Percentiles rank a stretch among this genome's conserved stretches.
Conservation (phyloP, 2,797 vertebrate species). For the Stomatorhinus walkeri region DNA sequence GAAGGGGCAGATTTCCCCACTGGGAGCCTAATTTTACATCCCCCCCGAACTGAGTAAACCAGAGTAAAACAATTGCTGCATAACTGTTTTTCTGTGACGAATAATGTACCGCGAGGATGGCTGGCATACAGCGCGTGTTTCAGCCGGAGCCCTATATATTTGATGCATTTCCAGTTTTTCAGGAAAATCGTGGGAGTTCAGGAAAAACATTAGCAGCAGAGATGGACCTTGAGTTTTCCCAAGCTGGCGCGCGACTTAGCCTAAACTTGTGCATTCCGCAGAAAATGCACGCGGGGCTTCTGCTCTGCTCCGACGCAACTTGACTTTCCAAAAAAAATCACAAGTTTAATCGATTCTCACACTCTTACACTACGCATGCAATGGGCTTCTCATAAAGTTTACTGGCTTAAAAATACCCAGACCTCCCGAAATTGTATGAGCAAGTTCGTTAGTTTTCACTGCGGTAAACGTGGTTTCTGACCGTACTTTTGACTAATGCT, state of each 20-base stretch:
- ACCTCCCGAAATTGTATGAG: neutral
- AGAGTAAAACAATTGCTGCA: neutral
- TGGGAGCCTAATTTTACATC: neutral
- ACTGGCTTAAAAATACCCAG: neutral
- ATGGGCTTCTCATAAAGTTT: neutral
- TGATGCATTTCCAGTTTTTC: slow-evolving; percentile 20
- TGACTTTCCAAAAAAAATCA: neutral
- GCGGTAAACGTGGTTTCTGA: neutral
- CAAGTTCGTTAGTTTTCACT: neutral
- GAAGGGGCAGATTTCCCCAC: neutral
- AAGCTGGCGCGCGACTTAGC: neutral
- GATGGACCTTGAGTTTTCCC: neutral
- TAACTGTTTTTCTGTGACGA: neutral
- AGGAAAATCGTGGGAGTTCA: slow-evolving; percentile 10
- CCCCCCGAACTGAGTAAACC: neutral
- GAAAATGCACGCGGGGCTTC: neutral
- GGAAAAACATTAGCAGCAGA: neutral
- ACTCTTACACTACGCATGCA: neutral
- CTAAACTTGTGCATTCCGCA: neutral
- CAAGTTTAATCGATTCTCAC: neutral
- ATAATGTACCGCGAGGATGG: neutral
- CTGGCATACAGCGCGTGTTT: neutral
- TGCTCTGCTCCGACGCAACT: neutral
- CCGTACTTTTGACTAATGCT: neutral
- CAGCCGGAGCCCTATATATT: neutral